Evolutionary conservation across 2,888 invertebrate genomes (phyloP).

Genomic region (Eucera pruinosa): DNA sequence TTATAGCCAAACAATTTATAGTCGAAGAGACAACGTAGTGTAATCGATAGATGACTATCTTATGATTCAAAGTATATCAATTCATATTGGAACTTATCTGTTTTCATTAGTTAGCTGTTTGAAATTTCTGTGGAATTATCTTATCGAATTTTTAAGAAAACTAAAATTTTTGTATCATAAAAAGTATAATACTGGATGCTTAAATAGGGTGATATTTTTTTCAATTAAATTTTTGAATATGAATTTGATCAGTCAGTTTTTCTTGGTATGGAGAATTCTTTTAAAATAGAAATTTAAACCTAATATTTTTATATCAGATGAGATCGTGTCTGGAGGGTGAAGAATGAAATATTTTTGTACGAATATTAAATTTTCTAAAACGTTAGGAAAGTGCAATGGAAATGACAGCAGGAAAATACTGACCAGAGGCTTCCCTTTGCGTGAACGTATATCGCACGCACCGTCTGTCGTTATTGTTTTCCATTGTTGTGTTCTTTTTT

Average conservation of each 20-base stretch:
- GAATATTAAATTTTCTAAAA: too few species aligned
- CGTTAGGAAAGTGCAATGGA: conserved; percentile 18
- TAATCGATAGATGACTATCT: background rate
- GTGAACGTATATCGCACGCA: conserved; percentile 43
- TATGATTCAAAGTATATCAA: background rate
- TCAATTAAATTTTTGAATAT: background rate
- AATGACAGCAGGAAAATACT: conserved; percentile 11
- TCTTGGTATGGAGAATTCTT: background rate
- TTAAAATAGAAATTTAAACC: background rate
- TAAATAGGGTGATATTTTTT: too few species aligned
- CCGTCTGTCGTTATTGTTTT: conserved; percentile 48
- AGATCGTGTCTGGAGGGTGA: background rate
- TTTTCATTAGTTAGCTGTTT: too few species aligned
- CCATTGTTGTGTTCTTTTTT: conserved; percentile 62
- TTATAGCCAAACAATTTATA: background rate
- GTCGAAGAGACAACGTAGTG: background rate
- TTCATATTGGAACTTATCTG: background rate
- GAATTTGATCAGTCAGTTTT: background rate
- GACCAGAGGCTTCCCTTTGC: conserved; percentile 46
- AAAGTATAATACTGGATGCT: background rate
- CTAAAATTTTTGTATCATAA: background rate
- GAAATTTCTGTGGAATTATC: background rate
- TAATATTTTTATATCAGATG: background rate
- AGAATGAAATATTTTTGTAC: too few species aligned
- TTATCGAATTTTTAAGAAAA: background rate